phyloP scores from a whole-genome alignment of 2,888 invertebrate species.

The Caenorhabditis imperialis region DNA sequence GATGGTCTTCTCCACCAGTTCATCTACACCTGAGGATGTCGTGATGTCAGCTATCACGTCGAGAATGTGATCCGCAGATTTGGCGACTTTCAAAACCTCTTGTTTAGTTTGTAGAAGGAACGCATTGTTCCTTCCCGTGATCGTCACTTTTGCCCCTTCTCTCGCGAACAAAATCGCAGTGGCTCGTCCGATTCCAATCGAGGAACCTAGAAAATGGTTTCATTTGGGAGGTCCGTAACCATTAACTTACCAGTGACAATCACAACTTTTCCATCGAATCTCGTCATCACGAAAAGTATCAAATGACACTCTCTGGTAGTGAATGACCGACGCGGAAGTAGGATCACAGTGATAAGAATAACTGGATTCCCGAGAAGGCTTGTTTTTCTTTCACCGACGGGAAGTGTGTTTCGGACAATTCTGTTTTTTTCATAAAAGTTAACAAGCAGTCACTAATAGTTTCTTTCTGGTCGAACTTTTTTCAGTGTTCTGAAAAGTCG shows the following conservation, averaged over 20 bases:
- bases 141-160: conserved; percentile 32
- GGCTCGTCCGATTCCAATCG: conserved; percentile 31
- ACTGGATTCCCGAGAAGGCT: too few species aligned
- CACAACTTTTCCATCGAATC: conserved; percentile 20
- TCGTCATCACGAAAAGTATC: too few species aligned
- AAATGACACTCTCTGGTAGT: too few species aligned
- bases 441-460: too few species aligned
- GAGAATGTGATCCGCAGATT: conserved; percentile 11
- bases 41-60: conserved; percentile 14
- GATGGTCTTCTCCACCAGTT: conserved; percentile 20
- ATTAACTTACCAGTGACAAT: conserved; percentile 20
- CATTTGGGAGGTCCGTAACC: not conserved
- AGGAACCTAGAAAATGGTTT: too few species aligned
- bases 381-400: too few species aligned
- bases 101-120: conserved; percentile 19
- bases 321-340: too few species aligned
- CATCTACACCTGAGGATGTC: conserved; percentile 8
- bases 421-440: too few species aligned
- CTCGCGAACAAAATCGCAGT: conserved; percentile 18
- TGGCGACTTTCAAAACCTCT: conserved; percentile 17
- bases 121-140: conserved; percentile 23
- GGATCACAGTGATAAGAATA: too few species aligned
- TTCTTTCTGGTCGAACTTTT: too few species aligned
- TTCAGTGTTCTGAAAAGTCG: too few species aligned
- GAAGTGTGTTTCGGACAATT: too few species aligned